Evolutionary conservation across 2,888 invertebrate species (phyloP).

Genomic region (Schizotus pectinicornis): DNA sequence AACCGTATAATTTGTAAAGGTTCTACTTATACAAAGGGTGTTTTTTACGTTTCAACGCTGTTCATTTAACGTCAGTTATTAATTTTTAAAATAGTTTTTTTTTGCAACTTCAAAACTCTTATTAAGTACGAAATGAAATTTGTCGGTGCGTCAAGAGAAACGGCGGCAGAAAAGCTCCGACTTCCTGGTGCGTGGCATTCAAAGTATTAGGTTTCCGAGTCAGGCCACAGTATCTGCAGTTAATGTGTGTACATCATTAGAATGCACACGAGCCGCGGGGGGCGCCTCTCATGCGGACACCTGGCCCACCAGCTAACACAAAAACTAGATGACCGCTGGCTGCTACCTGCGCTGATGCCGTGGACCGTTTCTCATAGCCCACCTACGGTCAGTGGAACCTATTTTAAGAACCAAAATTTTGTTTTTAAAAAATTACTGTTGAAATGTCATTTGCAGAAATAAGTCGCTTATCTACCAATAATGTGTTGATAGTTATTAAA

Average conservation of each 20-base stretch:
- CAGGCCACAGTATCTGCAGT: slow-evolving; percentile 29
- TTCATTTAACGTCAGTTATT: too few species aligned
- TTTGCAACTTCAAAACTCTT: too few species aligned
- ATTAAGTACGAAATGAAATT: background rate
- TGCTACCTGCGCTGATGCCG: slow-evolving; percentile 20
- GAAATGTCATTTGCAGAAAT: too few species aligned
- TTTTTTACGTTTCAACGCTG: too few species aligned
- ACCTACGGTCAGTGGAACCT: background rate
- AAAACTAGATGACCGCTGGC: slow-evolving; percentile 27
- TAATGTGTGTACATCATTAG: slow-evolving; percentile 40
- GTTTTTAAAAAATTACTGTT: too few species aligned
- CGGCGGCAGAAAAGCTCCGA: slow-evolving; percentile 15
- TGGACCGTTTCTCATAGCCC: slow-evolving; percentile 10
- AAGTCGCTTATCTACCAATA: too few species aligned
- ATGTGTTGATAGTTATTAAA: too few species aligned
- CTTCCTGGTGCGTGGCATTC: slow-evolving; percentile 41
- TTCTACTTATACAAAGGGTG: too few species aligned
- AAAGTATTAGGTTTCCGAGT: slow-evolving; percentile 27
- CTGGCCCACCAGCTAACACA: slow-evolving; percentile 35
- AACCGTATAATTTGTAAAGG: too few species aligned
- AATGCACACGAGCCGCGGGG: slow-evolving; percentile 38
- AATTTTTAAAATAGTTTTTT: too few species aligned
- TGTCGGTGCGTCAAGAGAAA: background rate
- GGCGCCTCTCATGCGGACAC: slow-evolving; percentile 35
- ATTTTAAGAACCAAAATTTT: too few species aligned